Base-by-base conservation (phyloP, 2,113 vertebrate genomes). In the Catharus fuscescens region DNA sequence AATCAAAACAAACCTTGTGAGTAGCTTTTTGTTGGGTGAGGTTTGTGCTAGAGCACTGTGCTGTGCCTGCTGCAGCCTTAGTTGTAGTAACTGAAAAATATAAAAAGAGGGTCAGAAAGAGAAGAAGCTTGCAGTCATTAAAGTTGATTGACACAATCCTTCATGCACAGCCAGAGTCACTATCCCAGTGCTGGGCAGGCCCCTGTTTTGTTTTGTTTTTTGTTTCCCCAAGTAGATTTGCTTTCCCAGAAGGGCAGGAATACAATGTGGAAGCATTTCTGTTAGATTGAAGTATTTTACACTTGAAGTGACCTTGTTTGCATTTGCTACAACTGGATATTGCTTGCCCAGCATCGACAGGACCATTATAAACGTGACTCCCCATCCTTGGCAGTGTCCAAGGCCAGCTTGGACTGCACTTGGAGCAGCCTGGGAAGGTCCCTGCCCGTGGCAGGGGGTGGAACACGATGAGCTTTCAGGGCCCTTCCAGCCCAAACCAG, bases 261-360 rank as follows among this genome's bases (percentile, higher is more conserved):
- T 21, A 17, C 48, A 45, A 3, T 6, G 6, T 14, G 52, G 56
- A 52, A 60, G 18, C 20, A 4, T 62, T 78, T 40, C 56, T 59
- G n/a, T 57, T 28, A 19, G 2, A 21, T 0, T 2, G 0, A 23
- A 73, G 31, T 62, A 12, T 52, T 44, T 67, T 20, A 18, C 21
- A 2, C 32, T 40, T 0, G 0, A 28, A 69, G 24, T 34, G 29
- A n/a, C 29, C 6, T 0, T 19, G 34, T 57, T 60, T 64, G 70
- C 34, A 12, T 50, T 73, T 78, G 38, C n/a, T 47, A 4, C n/a
- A n/a, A 2, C 14, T 5, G 31, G 26, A n/a, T 23, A 6, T 12
- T 66, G 40, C 45, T 52, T 71, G 72, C 54, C n/a, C 74, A 45
- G 45, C 64, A 17, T 0, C 9, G 32, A 9, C 8, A 8, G 69